Evolutionary conservation across 1,140 invertebrate genomes (phyloP).

Genomic region (Lycorma delicatula): DNA sequence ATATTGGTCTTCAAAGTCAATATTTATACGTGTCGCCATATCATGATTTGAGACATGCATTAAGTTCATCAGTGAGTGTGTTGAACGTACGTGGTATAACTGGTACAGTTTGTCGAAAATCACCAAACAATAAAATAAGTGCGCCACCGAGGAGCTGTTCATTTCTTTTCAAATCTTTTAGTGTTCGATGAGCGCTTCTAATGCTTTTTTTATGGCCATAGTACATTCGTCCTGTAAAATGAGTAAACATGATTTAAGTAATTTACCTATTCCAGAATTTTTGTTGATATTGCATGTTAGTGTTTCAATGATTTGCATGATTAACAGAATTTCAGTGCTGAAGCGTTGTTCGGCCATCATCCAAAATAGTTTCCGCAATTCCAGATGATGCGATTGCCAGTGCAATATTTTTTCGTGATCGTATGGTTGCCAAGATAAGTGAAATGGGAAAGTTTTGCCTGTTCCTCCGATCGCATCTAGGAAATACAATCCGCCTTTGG

Average conservation of each 20-base stretch:
- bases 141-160: slow-evolving; percentile 25
- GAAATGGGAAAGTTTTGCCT: too few relatives aligned
- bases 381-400: slow-evolving; percentile 44
- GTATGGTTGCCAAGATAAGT: slow-evolving; percentile 35
- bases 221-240: slow-evolving; percentile 39
- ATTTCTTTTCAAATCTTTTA: slow-evolving; percentile 27
- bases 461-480: too few relatives aligned
- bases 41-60: slow-evolving; percentile 34
- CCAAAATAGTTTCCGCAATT: slow-evolving; percentile 44
- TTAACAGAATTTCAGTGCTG: slow-evolving; percentile 38
- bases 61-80: slow-evolving; percentile 29
- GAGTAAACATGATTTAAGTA: slow-evolving; percentile 21
- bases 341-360: slow-evolving; percentile 42
- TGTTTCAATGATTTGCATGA: slow-evolving; percentile 12
- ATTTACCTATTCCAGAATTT: slow-evolving; percentile 20
- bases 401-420: slow-evolving; percentile 33
- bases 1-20: slow-evolving; percentile 23
- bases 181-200: slow-evolving; percentile 31
- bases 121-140: slow-evolving; percentile 38
- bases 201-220: slow-evolving; percentile 29
- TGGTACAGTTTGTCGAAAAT: slow-evolving; percentile 44
- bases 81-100: slow-evolving; percentile 37
- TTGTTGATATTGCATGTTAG: slow-evolving; percentile 27
- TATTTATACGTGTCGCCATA: slow-evolving; percentile 36
- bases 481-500: too few relatives aligned